A percentile compares a stretch with the other conserved stretches of the same genome.
Conservation (phyloP, 2,797 vertebrate genomes). For the Chiloscyllium punctatum region DNA sequence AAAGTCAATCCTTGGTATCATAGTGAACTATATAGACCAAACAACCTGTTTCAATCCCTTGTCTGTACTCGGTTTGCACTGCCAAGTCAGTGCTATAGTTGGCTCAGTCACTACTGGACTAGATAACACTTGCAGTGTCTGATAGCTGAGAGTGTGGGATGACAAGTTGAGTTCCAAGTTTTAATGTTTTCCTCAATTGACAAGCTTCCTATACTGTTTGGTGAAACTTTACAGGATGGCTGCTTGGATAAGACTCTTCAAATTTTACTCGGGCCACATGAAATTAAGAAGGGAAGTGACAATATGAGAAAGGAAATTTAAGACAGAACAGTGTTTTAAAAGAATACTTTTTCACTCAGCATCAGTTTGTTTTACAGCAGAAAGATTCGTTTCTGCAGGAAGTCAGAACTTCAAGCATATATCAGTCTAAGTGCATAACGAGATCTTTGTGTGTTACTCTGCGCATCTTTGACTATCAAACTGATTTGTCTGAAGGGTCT, state of each 20-base stretch:
- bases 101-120: not conserved
- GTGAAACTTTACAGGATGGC: not conserved
- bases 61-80: not conserved
- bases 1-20: not conserved
- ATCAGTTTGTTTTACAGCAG: not conserved
- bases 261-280: not conserved
- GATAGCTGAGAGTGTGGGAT: not conserved
- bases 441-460: not conserved
- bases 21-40: not conserved
- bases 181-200: not conserved
- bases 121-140: not conserved
- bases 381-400: not conserved
- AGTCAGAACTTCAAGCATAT: not conserved
- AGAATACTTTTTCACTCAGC: not conserved
- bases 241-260: not conserved
- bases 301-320: not conserved
- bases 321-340: not conserved
- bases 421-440: not conserved
- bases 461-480: not conserved
- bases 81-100: not conserved
- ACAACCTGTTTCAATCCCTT: too few species aligned
- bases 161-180: not conserved
- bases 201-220: not conserved
- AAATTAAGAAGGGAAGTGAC: not conserved
- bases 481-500: not conserved